Conservation (phyloP, 1,140 invertebrate species). For the Lordiphosa clarofinis region DNA sequence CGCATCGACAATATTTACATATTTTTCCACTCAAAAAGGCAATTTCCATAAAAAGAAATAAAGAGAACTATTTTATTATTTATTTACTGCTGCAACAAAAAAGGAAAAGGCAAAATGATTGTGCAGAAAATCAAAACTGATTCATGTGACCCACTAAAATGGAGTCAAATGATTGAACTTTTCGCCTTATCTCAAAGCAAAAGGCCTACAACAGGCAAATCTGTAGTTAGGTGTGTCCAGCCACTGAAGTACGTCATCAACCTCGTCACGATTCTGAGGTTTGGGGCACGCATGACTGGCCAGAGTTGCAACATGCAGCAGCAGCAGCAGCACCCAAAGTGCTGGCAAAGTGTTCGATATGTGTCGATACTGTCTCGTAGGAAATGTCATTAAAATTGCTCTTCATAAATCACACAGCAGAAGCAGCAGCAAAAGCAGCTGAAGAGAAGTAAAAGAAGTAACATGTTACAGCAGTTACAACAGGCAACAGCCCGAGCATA, state of each 20-base stretch:
- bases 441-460: conserved; percentile 16
- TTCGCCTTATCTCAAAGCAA: conserved; percentile 14
- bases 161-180: conserved; percentile 23
- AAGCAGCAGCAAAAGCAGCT: conserved; percentile 23
- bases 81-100: conserved; percentile 52
- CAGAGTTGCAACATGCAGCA: conserved; percentile 33
- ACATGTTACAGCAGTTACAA: conserved; percentile 29
- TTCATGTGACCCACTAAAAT: conserved; percentile 62
- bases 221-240: conserved; percentile 45
- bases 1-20: conserved; percentile 60
- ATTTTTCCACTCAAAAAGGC: conserved; percentile 72
- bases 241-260: conserved; percentile 30
- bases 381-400: conserved; percentile 79
- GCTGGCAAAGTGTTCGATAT: conserved; percentile 38
- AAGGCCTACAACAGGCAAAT: conserved; percentile 26
- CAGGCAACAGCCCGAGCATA: conserved; percentile 63
- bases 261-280: conserved; percentile 6
- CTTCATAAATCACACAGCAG: conserved; percentile 75
- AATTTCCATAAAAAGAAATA: conserved; percentile 43
- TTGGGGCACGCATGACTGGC: conserved; percentile 56
- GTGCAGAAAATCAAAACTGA: conserved; percentile 48
- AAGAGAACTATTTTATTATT: conserved; percentile 48
- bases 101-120: conserved; percentile 42
- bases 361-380: conserved; percentile 64
- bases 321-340: not conserved